phyloP scores from a whole-genome alignment of 2,113 vertebrate species.

The Halcyon senegalensis region DNA sequence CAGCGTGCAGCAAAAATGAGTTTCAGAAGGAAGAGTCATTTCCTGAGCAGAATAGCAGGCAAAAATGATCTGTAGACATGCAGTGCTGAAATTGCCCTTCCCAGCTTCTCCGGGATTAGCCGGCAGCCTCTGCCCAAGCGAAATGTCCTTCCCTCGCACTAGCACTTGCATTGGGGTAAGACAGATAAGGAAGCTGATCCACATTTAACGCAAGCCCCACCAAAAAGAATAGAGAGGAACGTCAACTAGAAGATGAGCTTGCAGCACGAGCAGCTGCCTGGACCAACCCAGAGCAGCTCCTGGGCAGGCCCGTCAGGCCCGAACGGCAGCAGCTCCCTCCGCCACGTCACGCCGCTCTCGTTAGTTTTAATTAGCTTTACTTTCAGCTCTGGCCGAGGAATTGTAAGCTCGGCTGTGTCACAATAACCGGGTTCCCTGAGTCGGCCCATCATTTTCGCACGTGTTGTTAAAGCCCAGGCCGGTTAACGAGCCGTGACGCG shows the following conservation, averaged over 20 bases:
- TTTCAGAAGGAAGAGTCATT: background rate
- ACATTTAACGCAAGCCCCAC: background rate
- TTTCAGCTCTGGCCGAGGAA: background rate
- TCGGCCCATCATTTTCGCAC: background rate
- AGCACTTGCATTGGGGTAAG: background rate
- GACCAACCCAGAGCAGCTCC: background rate
- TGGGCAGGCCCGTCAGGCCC: background rate
- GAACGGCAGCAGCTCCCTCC: background rate
- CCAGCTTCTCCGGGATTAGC: background rate
- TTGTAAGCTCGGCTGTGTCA: background rate
- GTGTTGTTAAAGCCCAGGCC: background rate
- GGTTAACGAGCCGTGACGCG: background rate
- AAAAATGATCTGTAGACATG: background rate
- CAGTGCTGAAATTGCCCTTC: background rate
- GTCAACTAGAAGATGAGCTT: background rate
- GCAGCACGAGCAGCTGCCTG: background rate
- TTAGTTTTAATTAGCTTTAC: background rate
- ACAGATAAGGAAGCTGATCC: background rate
- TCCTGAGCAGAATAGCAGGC: background rate
- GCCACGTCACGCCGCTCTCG: background rate
- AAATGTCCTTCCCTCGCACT: background rate
- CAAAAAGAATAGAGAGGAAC: background rate
- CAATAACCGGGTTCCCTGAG: background rate
- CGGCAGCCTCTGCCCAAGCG: background rate
- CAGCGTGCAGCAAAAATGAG: background rate